Evolutionary conservation across 2,888 invertebrate species (phyloP).

Genomic region (Tenthredo amoena): DNA sequence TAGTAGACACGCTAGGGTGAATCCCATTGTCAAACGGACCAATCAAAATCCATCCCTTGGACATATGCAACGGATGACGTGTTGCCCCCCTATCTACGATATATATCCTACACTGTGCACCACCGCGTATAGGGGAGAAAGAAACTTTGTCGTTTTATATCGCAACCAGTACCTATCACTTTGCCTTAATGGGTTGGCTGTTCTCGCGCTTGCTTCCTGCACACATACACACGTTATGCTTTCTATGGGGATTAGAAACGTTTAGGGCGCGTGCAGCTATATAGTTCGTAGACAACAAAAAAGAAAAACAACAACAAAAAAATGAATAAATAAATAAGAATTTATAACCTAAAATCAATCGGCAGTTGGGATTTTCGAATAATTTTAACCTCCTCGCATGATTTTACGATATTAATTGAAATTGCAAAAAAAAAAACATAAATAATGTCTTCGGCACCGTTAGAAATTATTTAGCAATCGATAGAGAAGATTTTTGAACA

Average conservation of each 20-base stretch:
- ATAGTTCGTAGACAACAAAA: background rate
- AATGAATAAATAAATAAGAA: background rate
- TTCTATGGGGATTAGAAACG: slow-evolving; percentile 51
- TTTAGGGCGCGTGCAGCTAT: slow-evolving; percentile 44
- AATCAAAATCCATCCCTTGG: slow-evolving; percentile 64
- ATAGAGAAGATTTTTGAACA: background rate
- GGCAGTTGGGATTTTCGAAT: background rate
- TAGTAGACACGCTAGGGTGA: slow-evolving; percentile 70
- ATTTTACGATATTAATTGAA: background rate
- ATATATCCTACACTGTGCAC: background rate
- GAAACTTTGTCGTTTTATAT: slow-evolving; percentile 25
- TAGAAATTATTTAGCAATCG: background rate
- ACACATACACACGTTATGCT: background rate
- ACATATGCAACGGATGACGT: slow-evolving; percentile 52
- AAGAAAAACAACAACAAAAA: background rate
- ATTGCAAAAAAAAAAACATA: too few species aligned
- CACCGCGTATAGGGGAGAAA: background rate
- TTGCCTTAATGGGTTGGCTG: slow-evolving; percentile 69
- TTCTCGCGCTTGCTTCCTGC: slow-evolving; percentile 46
- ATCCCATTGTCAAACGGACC: slow-evolving; percentile 74
- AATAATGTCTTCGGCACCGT: background rate
- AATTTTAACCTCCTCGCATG: background rate
- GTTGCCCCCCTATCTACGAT: slow-evolving; percentile 20
- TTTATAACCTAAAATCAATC: background rate
- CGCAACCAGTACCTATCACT: slow-evolving; percentile 72